Percentiles rank a stretch among this genome's conserved stretches.
Evolutionary conservation across 2,113 vertebrate genomes (phyloP).

Genomic region (Cyprinodon brontotheroides): DNA sequence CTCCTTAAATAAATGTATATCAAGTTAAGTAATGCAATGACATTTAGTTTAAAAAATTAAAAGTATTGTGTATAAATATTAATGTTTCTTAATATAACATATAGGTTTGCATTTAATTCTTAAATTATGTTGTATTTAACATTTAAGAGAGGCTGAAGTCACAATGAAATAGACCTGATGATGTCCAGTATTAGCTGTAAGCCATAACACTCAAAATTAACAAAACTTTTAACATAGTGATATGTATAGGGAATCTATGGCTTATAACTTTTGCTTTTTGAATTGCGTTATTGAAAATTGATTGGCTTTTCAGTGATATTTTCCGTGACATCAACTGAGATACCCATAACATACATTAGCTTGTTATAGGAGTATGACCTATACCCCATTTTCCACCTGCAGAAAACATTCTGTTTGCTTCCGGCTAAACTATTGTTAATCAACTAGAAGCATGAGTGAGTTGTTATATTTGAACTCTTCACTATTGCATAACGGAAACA

Average conservation of each 20-base stretch:
- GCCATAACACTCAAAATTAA: background rate
- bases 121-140: too few species aligned
- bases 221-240: background rate
- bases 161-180: too few species aligned
- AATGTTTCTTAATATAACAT: background rate
- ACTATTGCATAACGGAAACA: slow-evolving; percentile 12
- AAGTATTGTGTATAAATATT: background rate
- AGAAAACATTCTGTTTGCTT: background rate
- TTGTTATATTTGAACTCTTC: slow-evolving; percentile 39
- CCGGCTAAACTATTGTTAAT: slow-evolving; percentile 8
- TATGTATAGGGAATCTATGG: background rate
- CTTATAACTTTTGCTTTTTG: background rate
- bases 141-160: too few species aligned
- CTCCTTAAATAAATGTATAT: too few species aligned
- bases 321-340: slow-evolving; percentile 1
- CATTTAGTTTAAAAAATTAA: too few species aligned
- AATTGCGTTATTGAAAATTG: background rate
- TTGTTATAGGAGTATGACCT: slow-evolving; percentile 55
- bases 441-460: slow-evolving; percentile 24
- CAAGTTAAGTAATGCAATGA: too few species aligned
- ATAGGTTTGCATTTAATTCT: background rate
- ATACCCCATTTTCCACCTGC: slow-evolving; percentile 30
- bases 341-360: slow-evolving; percentile 60
- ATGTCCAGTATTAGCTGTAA: background rate
- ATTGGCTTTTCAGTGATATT: background rate